phyloP scores from a whole-genome alignment of 2,888 invertebrate genomes.

The Acleris holmiana region DNA sequence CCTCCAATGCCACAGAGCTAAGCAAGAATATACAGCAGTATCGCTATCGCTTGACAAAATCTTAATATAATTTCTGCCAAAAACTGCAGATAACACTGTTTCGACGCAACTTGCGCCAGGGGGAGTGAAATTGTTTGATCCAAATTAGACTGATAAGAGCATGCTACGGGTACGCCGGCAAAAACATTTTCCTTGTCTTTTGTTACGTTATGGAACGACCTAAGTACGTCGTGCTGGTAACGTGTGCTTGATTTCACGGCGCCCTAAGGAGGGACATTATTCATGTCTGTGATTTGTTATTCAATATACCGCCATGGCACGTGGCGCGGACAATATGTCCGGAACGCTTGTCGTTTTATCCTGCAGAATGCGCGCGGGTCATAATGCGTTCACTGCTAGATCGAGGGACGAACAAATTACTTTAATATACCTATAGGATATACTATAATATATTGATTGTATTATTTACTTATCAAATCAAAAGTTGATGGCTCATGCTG shows the following conservation, averaged over 20 bases:
- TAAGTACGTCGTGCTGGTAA: slow-evolving; percentile 51
- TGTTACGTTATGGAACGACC: slow-evolving; percentile 49
- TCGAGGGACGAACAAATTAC: slow-evolving; percentile 33
- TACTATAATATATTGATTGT: too few relatives aligned
- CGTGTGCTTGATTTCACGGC: slow-evolving; percentile 41
- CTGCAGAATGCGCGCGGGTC: slow-evolving; percentile 44
- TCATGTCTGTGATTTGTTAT: slow-evolving; percentile 52
- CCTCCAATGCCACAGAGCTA: slow-evolving; percentile 55
- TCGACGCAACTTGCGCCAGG: slow-evolving; percentile 71
- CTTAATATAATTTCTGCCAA: slow-evolving; percentile 80
- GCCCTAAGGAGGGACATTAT: slow-evolving; percentile 44
- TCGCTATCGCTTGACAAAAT: slow-evolving; percentile 74
- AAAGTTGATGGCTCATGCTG: too few relatives aligned
- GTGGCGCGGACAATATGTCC: slow-evolving; percentile 46
- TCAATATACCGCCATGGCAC: slow-evolving; percentile 50
- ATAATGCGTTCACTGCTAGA: slow-evolving; percentile 53
- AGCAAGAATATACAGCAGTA: slow-evolving; percentile 76
- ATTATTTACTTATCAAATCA: too few relatives aligned
- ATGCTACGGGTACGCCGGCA: slow-evolving; percentile 63
- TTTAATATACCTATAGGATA: too few relatives aligned
- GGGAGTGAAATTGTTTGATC: slow-evolving; percentile 78
- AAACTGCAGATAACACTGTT: slow-evolving; percentile 78
- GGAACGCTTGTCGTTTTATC: slow-evolving; percentile 54
- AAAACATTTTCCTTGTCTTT: slow-evolving; percentile 70
- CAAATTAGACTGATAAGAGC: slow-evolving; percentile 78